These are phyloP conservation scores for Protonemura montana DNA, from an alignment of 2,888 invertebrate genomes.

Conservation along the genomic window DNA sequence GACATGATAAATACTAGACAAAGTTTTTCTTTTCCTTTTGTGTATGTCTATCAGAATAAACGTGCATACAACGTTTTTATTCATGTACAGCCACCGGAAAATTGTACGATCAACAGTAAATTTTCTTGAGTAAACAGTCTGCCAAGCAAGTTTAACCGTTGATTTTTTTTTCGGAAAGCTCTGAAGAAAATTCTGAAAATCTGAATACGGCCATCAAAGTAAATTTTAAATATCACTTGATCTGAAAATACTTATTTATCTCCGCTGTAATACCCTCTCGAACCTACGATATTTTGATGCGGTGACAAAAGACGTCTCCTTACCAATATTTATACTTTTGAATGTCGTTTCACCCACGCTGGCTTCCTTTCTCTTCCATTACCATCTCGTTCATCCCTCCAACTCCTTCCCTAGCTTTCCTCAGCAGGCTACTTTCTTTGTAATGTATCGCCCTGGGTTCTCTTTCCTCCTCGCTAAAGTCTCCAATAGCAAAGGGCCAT, in stretches of 20 bases:
- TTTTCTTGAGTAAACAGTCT: too few species aligned
- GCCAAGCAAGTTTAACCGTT: too few species aligned
- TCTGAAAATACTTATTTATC: not conserved
- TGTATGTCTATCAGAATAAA: not conserved
- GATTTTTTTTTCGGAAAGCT: too few species aligned
- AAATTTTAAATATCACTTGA: not conserved
- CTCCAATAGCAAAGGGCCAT: conserved; percentile 7
- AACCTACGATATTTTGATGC: not conserved
- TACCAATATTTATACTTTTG: not conserved
- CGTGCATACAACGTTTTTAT: not conserved
- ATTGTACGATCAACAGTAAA: not conserved
- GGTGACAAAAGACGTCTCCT: not conserved
- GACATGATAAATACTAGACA: not conserved
- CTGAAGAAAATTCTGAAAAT: too few species aligned
- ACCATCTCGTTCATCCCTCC: not conserved
- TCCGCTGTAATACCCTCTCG: not conserved
- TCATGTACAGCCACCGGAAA: not conserved
- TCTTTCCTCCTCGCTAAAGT: not conserved
- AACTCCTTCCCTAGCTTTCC: not conserved
- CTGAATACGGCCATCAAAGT: too few species aligned
- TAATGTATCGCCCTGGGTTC: not conserved
- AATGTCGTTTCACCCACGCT: not conserved
- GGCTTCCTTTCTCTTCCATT: not conserved
- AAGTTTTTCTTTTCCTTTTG: not conserved
- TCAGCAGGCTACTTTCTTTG: not conserved